Evolutionary conservation across 2,113 vertebrate genomes (phyloP).

Genomic region (Plectropomus leopardus): DNA sequence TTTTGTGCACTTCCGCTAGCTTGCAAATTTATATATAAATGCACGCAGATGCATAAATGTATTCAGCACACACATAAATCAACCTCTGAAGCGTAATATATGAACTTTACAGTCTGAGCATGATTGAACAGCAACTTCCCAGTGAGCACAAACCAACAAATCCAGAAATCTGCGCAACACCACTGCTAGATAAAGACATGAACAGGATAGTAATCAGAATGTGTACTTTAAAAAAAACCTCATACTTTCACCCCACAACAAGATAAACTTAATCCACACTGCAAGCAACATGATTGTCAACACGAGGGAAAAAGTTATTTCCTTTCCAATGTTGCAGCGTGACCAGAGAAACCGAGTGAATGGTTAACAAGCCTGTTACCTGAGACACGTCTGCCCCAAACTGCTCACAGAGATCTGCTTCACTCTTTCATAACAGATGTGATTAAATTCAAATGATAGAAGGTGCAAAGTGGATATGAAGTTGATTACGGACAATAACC

Average conservation of each 20-base stretch:
- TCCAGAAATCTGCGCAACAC: slow-evolving; percentile 13
- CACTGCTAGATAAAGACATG: slow-evolving; percentile 16
- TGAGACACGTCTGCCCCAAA: background rate
- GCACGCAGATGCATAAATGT: slow-evolving; percentile 10
- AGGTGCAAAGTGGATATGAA: slow-evolving; percentile 2
- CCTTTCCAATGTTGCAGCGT: background rate
- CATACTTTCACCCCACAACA: slow-evolving; percentile 1
- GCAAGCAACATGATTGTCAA: background rate
- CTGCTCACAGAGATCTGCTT: background rate
- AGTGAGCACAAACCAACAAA: slow-evolving; percentile 15
- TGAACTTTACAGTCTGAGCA: slow-evolving; percentile 25
- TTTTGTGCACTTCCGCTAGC: slow-evolving; percentile 4
- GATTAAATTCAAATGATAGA: background rate
- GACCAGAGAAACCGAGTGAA: background rate
- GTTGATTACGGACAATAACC: background rate
- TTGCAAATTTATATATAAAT: slow-evolving; percentile 19
- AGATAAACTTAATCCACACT: slow-evolving; percentile 34
- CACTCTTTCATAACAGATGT: background rate
- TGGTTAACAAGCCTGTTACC: slow-evolving; percentile 1
- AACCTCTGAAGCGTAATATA: background rate
- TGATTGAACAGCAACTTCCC: slow-evolving; percentile 30
- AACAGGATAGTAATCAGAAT: slow-evolving; percentile 17
- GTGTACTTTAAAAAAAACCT: slow-evolving; percentile 10
- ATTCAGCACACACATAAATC: background rate
- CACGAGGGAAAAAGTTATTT: background rate